Percentiles rank a stretch among this genome's conserved stretches.
Conservation (phyloP, 2,113 vertebrate species). For the Caracal caracal region DNA sequence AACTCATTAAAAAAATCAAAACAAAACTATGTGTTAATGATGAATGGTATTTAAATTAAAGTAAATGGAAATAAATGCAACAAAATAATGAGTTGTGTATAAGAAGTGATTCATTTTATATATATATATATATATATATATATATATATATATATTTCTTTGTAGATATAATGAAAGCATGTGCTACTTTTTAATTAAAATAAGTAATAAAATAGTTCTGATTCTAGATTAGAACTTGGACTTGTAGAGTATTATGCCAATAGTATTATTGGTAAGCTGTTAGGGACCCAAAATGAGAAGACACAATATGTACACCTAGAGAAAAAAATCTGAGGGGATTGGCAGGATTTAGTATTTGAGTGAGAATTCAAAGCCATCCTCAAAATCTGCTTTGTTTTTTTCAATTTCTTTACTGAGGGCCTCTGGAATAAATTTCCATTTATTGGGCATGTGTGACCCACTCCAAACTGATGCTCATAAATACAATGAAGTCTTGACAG, state of each 20-base stretch:
- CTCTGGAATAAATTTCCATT: not conserved
- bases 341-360: not conserved
- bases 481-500: not conserved
- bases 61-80: not conserved
- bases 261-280: not conserved
- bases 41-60: not conserved
- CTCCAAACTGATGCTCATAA: not conserved
- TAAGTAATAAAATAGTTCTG: not conserved
- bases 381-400: not conserved
- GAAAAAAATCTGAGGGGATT: not conserved
- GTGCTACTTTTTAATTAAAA: not conserved
- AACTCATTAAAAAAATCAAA: not conserved
- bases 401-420: not conserved
- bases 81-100: not conserved
- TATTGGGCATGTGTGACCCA: not conserved
- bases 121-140: not conserved
- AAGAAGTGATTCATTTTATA: not conserved
- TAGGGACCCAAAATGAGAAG: not conserved
- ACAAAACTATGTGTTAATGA: not conserved
- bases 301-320: not conserved
- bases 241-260: not conserved
- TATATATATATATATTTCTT: not conserved
- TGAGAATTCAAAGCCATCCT: not conserved
- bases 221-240: not conserved
- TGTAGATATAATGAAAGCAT: not conserved